Conservation (phyloP, 23 tunicate genomes). For the Ciona savignyi region DNA sequence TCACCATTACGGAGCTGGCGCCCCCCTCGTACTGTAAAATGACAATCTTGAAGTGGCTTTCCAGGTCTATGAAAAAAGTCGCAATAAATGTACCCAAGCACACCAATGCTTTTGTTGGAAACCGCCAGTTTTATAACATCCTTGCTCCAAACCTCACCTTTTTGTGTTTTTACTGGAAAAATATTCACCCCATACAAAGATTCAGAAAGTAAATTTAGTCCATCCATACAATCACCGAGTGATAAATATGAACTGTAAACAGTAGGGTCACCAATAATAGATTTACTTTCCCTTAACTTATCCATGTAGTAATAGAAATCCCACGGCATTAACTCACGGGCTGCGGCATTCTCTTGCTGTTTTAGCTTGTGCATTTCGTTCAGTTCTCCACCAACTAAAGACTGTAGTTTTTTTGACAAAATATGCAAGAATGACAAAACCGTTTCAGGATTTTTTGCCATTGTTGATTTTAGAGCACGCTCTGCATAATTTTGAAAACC, state of each 20-base stretch:
- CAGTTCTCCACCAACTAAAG: slow-evolving; percentile 41
- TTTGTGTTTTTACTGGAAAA: slow-evolving; percentile 21
- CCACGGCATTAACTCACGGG: slow-evolving; percentile 49
- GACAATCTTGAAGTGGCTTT: slow-evolving; percentile 94
- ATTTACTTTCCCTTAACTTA: slow-evolving; percentile 43
- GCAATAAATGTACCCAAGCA: slow-evolving; percentile 83
- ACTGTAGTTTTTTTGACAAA: slow-evolving; percentile 49
- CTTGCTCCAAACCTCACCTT: slow-evolving; percentile 81
- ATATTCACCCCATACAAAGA: slow-evolving; percentile 67
- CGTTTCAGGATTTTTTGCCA: slow-evolving; percentile 71
- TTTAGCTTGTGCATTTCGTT: slow-evolving; percentile 36
- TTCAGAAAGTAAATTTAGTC: slow-evolving; percentile 57
- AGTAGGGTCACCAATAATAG: slow-evolving; percentile 30
- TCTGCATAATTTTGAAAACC: slow-evolving; percentile 72
- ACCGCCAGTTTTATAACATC: slow-evolving; percentile 86
- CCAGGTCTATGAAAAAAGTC: slow-evolving; percentile 77
- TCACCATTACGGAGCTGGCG: slow-evolving; percentile 59
- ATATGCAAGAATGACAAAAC: slow-evolving; percentile 49
- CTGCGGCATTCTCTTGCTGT: slow-evolving; percentile 2
- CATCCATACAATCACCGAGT: slow-evolving; percentile 91
- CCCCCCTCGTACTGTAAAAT: slow-evolving; percentile 85
- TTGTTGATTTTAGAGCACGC: slow-evolving; percentile 70
- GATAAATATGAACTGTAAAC: slow-evolving; percentile 60
- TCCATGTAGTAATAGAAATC: slow-evolving; percentile 49
- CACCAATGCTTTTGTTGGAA: slow-evolving; percentile 12